phyloP scores from a whole-genome alignment of 2,113 vertebrate genomes.

The Sprattus sprattus region DNA sequence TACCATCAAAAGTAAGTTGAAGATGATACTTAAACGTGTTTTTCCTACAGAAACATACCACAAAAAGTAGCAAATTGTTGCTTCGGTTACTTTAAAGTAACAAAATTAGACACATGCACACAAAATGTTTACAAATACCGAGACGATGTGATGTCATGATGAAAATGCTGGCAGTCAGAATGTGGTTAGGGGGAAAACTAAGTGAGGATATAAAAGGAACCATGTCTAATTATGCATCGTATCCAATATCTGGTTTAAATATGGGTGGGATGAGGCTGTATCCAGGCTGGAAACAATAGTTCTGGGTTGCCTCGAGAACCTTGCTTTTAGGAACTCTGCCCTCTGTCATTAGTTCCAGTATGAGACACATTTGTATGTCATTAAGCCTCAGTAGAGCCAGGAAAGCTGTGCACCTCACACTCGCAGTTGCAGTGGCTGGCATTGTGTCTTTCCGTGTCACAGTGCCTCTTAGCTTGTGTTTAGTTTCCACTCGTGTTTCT shows the following conservation, averaged over 20 bases:
- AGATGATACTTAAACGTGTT: no score
- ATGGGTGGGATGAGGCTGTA: slow-evolving; percentile 39
- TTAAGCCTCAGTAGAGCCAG: slow-evolving; percentile 32
- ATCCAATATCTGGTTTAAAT: slow-evolving; percentile 50
- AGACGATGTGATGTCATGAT: slow-evolving; percentile 3
- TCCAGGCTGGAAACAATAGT: slow-evolving; percentile 46
- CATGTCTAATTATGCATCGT: slow-evolving; percentile 28
- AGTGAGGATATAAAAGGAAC: slow-evolving; percentile 8
- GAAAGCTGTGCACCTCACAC: slow-evolving; percentile 27
- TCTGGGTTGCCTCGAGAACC: neutral
- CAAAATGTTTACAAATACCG: neutral
- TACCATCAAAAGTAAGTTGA: no score
- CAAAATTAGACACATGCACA: neutral
- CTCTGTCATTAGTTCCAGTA: slow-evolving; percentile 52
- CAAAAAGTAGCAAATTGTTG: no score
- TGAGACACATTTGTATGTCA: slow-evolving; percentile 34
- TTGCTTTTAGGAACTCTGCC: slow-evolving; percentile 28
- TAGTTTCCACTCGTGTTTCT: slow-evolving; percentile 11
- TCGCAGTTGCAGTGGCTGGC: neutral
- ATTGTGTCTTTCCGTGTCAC: neutral
- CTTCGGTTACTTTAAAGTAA: neutral
- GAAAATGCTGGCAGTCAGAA: slow-evolving; percentile 24
- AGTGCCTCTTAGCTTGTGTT: slow-evolving; percentile 18
- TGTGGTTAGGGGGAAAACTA: neutral
- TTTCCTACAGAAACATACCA: no score